Percentiles rank a stretch among this genome's conserved stretches.
phyloP scores from a whole-genome alignment of 2,888 invertebrate species.

The Tetheella fluctuosa region DNA sequence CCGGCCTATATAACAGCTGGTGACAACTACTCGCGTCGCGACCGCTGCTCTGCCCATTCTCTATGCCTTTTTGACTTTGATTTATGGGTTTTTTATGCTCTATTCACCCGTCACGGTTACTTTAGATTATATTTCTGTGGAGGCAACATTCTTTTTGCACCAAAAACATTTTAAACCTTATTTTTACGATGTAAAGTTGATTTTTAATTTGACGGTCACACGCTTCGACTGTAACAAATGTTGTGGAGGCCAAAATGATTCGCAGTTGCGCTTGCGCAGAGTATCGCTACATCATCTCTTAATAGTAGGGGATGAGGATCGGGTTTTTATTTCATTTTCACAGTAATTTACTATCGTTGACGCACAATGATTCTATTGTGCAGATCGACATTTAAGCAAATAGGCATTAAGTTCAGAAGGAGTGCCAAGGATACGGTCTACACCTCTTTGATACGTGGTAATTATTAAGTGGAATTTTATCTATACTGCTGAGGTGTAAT shows the following conservation, averaged over 20 bases:
- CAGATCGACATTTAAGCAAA: constrained; percentile 78
- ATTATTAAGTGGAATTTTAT: too few relatives aligned
- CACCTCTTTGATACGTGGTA: constrained; percentile 54
- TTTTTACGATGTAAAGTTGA: constrained; percentile 28
- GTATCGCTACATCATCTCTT: constrained; percentile 82
- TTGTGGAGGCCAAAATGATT: constrained; percentile 56
- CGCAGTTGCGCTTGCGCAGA: constrained; percentile 72
- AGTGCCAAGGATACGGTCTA: constrained; percentile 69
- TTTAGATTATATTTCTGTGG: constrained; percentile 67
- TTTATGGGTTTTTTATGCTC: constrained; percentile 83
- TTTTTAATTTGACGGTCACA: constrained; percentile 29
- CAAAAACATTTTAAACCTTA: constrained; percentile 37
- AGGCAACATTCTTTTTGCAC: constrained; percentile 31
- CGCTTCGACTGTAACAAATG: constrained; percentile 45
- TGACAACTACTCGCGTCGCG: constrained; percentile 77
- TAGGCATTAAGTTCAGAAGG: constrained; percentile 66
- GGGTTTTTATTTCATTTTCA: constrained; percentile 81
- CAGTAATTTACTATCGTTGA: constrained; percentile 80
- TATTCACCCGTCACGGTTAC: constrained; percentile 81
- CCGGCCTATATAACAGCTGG: constrained; percentile 69
- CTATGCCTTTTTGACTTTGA: constrained; percentile 85
- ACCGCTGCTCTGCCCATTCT: constrained; percentile 75
- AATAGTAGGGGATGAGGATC: constrained; percentile 81
- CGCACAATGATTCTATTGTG: constrained; percentile 75
- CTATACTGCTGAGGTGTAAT: not conserved